These are phyloP conservation scores for Laterallus jamaicensis DNA, from an alignment of 2,113 vertebrate genomes.

Conservation along the genomic window DNA sequence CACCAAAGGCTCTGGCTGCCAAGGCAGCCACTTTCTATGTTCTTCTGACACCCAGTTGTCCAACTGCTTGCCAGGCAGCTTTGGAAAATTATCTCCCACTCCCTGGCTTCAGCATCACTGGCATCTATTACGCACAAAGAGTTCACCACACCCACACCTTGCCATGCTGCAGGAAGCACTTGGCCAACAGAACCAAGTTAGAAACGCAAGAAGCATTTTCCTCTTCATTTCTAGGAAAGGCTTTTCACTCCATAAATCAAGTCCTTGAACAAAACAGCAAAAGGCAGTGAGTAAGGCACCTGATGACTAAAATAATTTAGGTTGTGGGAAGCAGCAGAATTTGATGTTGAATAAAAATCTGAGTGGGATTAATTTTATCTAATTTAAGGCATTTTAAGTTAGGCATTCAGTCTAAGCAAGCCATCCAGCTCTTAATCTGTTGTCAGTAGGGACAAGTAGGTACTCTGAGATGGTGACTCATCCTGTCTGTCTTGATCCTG, in stretches of 20 bases:
- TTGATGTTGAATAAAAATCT: conserved; percentile 30
- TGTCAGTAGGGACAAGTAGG: background rate
- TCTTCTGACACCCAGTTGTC: background rate
- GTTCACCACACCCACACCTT: conserved; percentile 64
- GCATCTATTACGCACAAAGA: conserved; percentile 68
- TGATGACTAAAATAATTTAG: conserved; percentile 51
- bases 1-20: background rate
- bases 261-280: conserved; percentile 27
- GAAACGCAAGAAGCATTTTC: conserved; percentile 17
- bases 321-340: conserved; percentile 41
- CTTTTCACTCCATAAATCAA: background rate
- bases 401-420: background rate
- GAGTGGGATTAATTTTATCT: conserved; percentile 7
- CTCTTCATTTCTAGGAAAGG: conserved; percentile 29
- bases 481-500: background rate
- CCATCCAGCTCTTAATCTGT: background rate
- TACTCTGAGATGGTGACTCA: conserved; percentile 4
- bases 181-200: conserved; percentile 33
- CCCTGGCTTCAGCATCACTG: conserved; percentile 45
- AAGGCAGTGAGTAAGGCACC: conserved; percentile 47
- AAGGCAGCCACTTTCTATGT: background rate
- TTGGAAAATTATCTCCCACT: conserved; percentile 1
- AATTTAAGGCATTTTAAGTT: background rate
- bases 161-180: conserved; percentile 35
- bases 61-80: conserved; percentile 25